Conservation (phyloP, 2,113 vertebrate genomes). For the Siphamia tubifer region DNA sequence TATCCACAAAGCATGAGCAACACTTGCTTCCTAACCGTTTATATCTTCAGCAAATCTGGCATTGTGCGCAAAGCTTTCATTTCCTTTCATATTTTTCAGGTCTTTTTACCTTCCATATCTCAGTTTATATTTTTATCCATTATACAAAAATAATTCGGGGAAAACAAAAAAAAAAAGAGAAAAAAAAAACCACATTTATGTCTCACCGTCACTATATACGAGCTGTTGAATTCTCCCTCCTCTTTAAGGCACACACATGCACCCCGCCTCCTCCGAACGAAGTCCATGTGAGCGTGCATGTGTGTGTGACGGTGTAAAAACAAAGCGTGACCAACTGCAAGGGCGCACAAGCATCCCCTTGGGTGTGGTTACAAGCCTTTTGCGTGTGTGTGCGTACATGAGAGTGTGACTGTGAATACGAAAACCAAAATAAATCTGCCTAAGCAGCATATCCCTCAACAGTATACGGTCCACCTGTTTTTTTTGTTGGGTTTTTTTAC, state of each 20-base stretch:
- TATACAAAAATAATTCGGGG: no score
- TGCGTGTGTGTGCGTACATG: constrained; percentile 31
- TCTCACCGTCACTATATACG: constrained; percentile 42
- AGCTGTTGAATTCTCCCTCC: constrained; percentile 55
- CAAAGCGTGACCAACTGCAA: constrained; percentile 61
- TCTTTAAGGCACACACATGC: constrained; percentile 24
- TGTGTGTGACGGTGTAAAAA: constrained; percentile 55
- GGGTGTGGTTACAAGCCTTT: constrained; percentile 80
- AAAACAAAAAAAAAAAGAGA: no score
- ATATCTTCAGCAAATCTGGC: constrained; percentile 72
- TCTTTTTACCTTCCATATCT: constrained; percentile 44
- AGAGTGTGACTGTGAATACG: constrained; percentile 54
- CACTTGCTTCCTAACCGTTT: constrained; percentile 79
- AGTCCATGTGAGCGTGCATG: constrained; percentile 1
- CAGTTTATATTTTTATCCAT: constrained; percentile 32
- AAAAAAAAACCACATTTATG: constrained; percentile 31
- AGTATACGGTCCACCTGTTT: constrained; percentile 59
- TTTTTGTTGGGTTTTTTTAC: constrained; percentile 1
- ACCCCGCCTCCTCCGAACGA: constrained; percentile 42
- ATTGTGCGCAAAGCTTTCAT: constrained; percentile 67
- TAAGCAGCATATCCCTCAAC: constrained; percentile 65
- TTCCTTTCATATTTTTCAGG: constrained; percentile 46
- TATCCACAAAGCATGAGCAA: constrained; percentile 83
- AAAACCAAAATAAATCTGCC: constrained; percentile 79
- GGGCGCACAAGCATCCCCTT: constrained; percentile 62